Percentiles rank a stretch among this genome's conserved stretches.
These are phyloP conservation scores for Drosophila flavopinicola DNA, from an alignment of 2,888 invertebrate genomes.

Conservation along the genomic window DNA sequence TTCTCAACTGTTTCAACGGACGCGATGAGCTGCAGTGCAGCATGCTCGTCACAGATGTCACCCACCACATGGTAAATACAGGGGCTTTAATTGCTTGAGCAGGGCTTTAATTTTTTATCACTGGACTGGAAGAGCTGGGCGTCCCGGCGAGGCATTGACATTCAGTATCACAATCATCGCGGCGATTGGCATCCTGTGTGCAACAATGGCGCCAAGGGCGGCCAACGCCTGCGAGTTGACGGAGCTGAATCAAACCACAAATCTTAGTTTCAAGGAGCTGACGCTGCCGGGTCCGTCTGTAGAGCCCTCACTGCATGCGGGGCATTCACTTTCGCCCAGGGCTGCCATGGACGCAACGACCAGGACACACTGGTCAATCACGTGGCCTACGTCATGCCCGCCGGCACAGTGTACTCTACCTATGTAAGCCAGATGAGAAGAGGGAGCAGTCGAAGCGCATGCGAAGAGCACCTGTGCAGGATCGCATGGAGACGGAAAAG, in stretches of 20 bases:
- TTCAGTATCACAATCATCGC: constrained; percentile 90
- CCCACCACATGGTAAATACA: constrained; percentile 82
- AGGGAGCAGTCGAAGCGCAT: constrained; percentile 18
- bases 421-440: constrained; percentile 29
- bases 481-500: constrained; percentile 80
- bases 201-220: constrained; percentile 87
- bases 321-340: constrained; percentile 77
- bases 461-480: constrained; percentile 20
- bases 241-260: constrained; percentile 65
- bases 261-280: constrained; percentile 58
- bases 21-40: constrained; percentile 92
- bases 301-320: constrained; percentile 71
- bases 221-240: constrained; percentile 89
- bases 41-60: constrained; percentile 87
- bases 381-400: constrained; percentile 89
- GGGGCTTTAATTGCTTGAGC: too few relatives aligned
- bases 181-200: constrained; percentile 94
- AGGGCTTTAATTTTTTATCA: too few relatives aligned
- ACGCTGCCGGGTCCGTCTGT: constrained; percentile 82
- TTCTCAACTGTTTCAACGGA: constrained; percentile 89
- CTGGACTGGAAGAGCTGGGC: too few relatives aligned
- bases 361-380: constrained; percentile 77
- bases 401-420: constrained; percentile 87
- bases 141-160: too few relatives aligned
- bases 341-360: constrained; percentile 79